phyloP scores from a whole-genome alignment of 2,113 vertebrate species.

The Promerops cafer region DNA sequence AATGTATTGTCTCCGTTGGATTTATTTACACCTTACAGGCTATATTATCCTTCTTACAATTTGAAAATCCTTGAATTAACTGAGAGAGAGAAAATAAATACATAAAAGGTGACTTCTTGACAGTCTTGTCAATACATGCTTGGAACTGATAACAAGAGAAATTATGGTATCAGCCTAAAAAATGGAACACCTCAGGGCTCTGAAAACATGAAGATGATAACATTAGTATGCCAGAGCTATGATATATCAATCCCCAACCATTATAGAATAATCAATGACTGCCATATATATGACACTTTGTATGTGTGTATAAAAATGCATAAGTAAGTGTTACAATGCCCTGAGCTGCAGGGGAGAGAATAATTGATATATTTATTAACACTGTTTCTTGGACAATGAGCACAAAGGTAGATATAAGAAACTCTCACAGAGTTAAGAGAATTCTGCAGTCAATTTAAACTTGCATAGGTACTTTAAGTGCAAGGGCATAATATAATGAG shows the following conservation, averaged over 20 bases:
- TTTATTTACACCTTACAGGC: background rate
- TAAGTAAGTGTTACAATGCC: background rate
- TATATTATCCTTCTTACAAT: constrained; percentile 11
- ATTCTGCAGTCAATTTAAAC: background rate
- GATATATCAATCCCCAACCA: background rate
- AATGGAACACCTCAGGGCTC: constrained; percentile 19
- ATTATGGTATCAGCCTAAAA: constrained; percentile 32
- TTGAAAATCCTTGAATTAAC: constrained; percentile 26
- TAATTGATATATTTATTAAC: background rate
- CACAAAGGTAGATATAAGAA: background rate
- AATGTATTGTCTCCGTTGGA: background rate
- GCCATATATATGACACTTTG: background rate
- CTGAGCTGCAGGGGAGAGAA: background rate
- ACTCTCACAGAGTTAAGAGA: background rate
- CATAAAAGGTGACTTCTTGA: constrained; percentile 1
- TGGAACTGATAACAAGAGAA: constrained; percentile 41
- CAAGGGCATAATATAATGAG: background rate
- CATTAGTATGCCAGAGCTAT: background rate
- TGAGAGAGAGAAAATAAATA: constrained; percentile 40
- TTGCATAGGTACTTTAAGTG: background rate
- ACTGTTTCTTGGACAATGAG: background rate
- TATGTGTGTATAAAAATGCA: background rate
- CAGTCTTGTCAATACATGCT: constrained; percentile 47
- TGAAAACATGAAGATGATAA: constrained; percentile 1
- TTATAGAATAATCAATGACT: background rate